These are phyloP conservation scores for Ctenosaura bakeri DNA, from an alignment of 2,797 vertebrate species.

Conservation along the genomic window DNA sequence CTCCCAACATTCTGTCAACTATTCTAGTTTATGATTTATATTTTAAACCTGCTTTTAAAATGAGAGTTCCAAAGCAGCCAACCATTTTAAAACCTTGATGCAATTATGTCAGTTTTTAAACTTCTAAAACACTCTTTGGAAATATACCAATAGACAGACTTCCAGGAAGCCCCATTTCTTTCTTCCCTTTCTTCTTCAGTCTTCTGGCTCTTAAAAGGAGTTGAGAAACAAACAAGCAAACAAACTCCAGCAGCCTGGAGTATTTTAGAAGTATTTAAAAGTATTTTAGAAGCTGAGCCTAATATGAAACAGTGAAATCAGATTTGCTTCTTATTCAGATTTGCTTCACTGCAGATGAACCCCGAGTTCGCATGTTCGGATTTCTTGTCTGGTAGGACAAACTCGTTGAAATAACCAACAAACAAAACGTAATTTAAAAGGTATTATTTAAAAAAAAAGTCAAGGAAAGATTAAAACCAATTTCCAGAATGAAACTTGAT, in stretches of 20 bases:
- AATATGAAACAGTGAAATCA: not conserved
- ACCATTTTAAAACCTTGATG: not conserved
- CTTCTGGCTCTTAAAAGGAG: not conserved
- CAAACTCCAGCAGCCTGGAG: not conserved
- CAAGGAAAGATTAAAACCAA: not conserved
- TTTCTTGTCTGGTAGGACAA: not conserved
- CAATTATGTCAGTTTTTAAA: not conserved
- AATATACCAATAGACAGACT: not conserved
- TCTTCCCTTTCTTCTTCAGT: not conserved
- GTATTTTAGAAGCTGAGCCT: not conserved
- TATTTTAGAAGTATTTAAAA: not conserved
- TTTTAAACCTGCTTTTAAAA: not conserved
- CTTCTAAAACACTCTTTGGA: not conserved
- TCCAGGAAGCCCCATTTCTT: not conserved
- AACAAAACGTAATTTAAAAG: not conserved
- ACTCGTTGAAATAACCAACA: not conserved
- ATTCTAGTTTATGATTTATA: not conserved
- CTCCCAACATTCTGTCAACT: not conserved
- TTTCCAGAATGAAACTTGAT: not conserved
- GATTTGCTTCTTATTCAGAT: not conserved
- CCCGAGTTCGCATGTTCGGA: not conserved
- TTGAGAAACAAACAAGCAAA: too few relatives aligned
- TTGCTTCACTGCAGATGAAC: not conserved
- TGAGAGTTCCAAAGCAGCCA: too few relatives aligned
- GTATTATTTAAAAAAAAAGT: not conserved